Conservation (phyloP, 2,888 invertebrate species). For the Plusia festucae region DNA sequence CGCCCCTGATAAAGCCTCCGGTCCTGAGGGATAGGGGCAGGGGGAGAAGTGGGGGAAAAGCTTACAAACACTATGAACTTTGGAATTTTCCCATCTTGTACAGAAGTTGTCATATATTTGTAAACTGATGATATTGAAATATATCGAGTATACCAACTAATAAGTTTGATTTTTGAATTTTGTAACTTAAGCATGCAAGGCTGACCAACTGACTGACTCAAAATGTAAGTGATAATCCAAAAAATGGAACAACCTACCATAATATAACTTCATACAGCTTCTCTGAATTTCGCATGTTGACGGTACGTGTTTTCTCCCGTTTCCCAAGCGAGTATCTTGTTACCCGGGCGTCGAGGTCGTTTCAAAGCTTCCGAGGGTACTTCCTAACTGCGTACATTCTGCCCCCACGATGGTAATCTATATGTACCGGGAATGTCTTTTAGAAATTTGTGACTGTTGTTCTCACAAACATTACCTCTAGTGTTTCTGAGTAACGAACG, state of each 20-base stretch:
- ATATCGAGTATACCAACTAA: background rate
- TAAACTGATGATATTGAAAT: background rate
- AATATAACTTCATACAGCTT: background rate
- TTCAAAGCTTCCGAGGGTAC: constrained; percentile 61
- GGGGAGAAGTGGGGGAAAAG: constrained; percentile 48
- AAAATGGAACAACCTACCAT: background rate
- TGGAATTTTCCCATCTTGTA: constrained; percentile 44
- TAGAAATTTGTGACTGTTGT: constrained; percentile 35
- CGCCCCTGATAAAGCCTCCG: constrained; percentile 73
- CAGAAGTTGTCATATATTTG: constrained; percentile 39
- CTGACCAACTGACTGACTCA: no score
- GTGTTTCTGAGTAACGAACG: constrained; percentile 25
- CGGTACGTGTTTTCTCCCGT: constrained; percentile 33
- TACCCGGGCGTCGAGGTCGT: constrained; percentile 53
- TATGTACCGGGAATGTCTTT: constrained; percentile 38
- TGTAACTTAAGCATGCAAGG: no score
- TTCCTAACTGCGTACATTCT: constrained; percentile 65
- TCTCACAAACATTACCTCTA: constrained; percentile 34
- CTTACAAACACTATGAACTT: constrained; percentile 46
- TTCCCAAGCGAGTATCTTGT: constrained; percentile 53
- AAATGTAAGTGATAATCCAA: background rate
- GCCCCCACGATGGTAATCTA: constrained; percentile 56
- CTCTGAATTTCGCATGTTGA: constrained; percentile 8
- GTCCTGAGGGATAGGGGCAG: constrained; percentile 65
- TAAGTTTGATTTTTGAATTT: background rate